These are phyloP conservation scores for Nezara viridula DNA, from an alignment of 2,888 invertebrate species.

Conservation along the genomic window DNA sequence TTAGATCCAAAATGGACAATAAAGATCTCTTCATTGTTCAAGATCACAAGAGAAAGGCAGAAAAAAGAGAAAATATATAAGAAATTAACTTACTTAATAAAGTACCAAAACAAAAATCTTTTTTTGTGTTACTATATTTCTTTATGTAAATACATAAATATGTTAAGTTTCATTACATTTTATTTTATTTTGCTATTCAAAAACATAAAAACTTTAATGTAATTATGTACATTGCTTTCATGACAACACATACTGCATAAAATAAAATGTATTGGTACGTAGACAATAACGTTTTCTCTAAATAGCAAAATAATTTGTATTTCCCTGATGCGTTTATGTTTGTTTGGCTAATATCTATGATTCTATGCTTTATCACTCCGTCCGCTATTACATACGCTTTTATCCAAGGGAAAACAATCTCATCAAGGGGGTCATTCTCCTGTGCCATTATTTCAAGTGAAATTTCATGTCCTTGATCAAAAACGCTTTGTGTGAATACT, in stretches of 20 bases:
- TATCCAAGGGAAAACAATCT: conserved; percentile 26
- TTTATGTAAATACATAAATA: not conserved
- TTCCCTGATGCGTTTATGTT: conserved; percentile 16
- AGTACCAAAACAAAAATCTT: too few relatives aligned
- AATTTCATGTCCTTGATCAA: conserved; percentile 40
- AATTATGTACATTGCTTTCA: conserved; percentile 44
- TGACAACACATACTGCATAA: not conserved
- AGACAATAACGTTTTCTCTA: conserved; percentile 28
- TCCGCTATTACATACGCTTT: not conserved
- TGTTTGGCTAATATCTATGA: conserved; percentile 36
- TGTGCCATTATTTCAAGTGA: conserved; percentile 31
- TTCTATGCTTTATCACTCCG: conserved; percentile 29
- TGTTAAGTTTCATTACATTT: not conserved
- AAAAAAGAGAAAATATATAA: too few relatives aligned
- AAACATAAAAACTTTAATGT: conserved; percentile 15
- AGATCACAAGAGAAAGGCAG: too few relatives aligned
- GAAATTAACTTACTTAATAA: too few relatives aligned
- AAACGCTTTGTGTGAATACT: conserved; percentile 8
- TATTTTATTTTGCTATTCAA: too few relatives aligned
- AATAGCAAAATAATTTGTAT: conserved; percentile 24
- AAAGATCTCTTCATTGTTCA: too few relatives aligned
- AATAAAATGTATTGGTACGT: conserved; percentile 8
- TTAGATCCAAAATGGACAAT: too few relatives aligned
- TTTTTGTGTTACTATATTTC: too few relatives aligned
- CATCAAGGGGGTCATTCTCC: not conserved